Conservation (phyloP, 2,888 invertebrate species). For the Parthenolecanium corni region DNA sequence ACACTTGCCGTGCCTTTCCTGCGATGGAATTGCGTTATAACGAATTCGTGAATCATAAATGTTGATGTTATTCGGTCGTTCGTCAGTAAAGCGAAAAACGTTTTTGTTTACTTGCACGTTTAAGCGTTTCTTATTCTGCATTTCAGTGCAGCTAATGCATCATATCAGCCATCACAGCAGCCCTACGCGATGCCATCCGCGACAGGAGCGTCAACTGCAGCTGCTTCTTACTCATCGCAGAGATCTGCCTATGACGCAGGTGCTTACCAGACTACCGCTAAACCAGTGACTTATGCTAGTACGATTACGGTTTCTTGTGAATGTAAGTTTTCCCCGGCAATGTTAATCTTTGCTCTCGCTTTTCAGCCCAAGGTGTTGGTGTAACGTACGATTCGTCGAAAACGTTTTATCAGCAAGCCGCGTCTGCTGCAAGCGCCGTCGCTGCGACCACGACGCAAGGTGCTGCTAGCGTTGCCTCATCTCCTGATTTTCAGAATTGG, state of each 20-base stretch:
- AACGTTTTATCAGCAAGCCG: conserved; percentile 72
- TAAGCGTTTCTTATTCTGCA: not conserved
- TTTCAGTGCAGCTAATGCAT: conserved; percentile 50
- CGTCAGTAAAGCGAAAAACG: conserved; percentile 34
- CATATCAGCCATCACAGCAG: conserved; percentile 70
- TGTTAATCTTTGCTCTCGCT: not conserved
- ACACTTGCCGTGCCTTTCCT: too few relatives aligned
- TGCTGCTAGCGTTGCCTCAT: conserved; percentile 55
- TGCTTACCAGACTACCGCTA: conserved; percentile 69
- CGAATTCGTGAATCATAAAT: not conserved
- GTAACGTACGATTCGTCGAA: conserved; percentile 62
- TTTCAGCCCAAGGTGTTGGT: conserved; percentile 47
- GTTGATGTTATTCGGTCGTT: not conserved
- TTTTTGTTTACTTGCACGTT: conserved; percentile 31
- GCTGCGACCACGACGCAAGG: conserved; percentile 52
- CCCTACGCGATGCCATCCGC: conserved; percentile 74
- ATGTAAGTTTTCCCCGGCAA: not conserved
- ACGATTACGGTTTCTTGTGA: conserved; percentile 31
- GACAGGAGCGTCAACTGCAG: conserved; percentile 48
- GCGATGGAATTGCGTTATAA: too few relatives aligned
- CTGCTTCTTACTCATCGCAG: conserved; percentile 74
- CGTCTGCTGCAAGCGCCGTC: conserved; percentile 42
- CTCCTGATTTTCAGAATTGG: conserved; percentile 28
- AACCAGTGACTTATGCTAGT: conserved; percentile 48
- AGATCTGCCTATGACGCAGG: conserved; percentile 71